These are phyloP conservation scores for Tigriopus californicus DNA, from an alignment of 2,888 invertebrate genomes.

Conservation along the genomic window DNA sequence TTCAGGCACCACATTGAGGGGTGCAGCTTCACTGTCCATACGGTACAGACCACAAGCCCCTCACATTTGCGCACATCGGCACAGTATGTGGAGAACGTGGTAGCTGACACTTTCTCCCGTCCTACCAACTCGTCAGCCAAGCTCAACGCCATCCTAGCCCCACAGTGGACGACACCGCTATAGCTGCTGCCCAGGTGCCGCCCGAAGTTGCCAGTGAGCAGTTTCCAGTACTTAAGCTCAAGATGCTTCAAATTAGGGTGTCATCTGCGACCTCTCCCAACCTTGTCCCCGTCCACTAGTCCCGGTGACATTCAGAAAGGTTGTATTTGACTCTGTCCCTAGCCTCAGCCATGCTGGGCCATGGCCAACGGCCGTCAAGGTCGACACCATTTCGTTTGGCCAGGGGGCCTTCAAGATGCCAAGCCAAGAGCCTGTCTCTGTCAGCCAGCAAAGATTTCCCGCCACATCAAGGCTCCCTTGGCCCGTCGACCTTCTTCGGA, in stretches of 20 bases:
- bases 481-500: constrained; percentile 11
- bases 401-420: constrained; percentile 9
- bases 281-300: background rate
- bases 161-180: too few species aligned
- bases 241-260: background rate
- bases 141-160: too few species aligned
- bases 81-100: too few species aligned
- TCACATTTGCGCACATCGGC: too few species aligned
- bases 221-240: background rate
- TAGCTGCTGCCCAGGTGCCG: too few species aligned
- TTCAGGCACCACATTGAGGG: too few species aligned
- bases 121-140: too few species aligned
- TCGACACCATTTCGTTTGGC: constrained; percentile 10
- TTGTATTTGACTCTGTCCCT: constrained; percentile 10
- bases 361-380: constrained; percentile 2
- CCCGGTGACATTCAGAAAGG: background rate
- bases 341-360: constrained; percentile 17
- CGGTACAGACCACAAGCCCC: too few species aligned
- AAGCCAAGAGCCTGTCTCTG: constrained; percentile 16
- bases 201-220: too few species aligned
- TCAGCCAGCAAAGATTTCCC: constrained; percentile 16
- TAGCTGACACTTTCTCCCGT: too few species aligned
- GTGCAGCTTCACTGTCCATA: too few species aligned
- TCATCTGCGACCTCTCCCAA: constrained; percentile 12
- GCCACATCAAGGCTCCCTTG: constrained; percentile 17